A percentile compares a stretch with the other conserved stretches of the same genome.
These are phyloP conservation scores for Glaucidium brasilianum DNA, from an alignment of 2,113 vertebrate genomes.

Conservation along the genomic window DNA sequence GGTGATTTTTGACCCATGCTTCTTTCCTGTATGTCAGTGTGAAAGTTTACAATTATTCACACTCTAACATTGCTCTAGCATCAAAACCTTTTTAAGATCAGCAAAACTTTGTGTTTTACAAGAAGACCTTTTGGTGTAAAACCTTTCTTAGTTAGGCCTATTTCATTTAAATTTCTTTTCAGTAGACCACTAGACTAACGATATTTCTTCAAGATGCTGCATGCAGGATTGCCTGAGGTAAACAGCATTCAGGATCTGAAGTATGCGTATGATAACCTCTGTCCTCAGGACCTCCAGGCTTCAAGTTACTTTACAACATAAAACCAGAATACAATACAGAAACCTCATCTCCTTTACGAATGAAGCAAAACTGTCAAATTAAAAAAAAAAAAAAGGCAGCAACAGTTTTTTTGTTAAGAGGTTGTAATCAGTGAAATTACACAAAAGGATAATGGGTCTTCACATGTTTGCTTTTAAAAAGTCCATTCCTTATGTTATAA, in stretches of 20 bases:
- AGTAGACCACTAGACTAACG: neutral
- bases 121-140: neutral
- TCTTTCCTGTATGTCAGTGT: neutral
- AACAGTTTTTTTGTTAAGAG: neutral
- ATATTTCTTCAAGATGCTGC: constrained; percentile 77
- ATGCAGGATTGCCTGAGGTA: constrained; percentile 84
- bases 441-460: neutral
- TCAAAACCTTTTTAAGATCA: neutral
- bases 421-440: neutral
- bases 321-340: neutral
- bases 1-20: neutral
- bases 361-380: neutral
- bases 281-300: constrained; percentile 83
- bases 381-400: neutral
- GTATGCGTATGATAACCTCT: constrained; percentile 84
- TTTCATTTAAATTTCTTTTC: neutral
- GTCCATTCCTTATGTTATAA: neutral
- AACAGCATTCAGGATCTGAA: constrained; percentile 79
- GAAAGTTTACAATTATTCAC: neutral
- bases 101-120: neutral
- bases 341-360: neutral
- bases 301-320: constrained; percentile 90
- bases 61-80: neutral
- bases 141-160: neutral
- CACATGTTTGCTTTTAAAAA: neutral